Evolutionary conservation across 92 coral and sea anemone genomes (phyloP), one percentile per base, ranked within the genome.

Genomic region (Epizoanthus scotinus): DNA sequence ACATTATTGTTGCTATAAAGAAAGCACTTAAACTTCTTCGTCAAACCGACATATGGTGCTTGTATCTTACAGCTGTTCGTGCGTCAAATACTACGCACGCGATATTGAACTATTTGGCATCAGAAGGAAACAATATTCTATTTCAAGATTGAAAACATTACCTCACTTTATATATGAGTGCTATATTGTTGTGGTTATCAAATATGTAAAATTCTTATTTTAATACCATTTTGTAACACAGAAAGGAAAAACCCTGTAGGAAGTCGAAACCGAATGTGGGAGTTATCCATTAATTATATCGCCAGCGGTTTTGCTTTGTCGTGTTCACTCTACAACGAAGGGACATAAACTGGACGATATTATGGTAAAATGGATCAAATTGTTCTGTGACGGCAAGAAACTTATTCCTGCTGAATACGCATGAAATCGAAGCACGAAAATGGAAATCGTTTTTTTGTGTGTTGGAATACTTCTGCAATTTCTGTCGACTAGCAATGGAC

Each of bases 21-120:
- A 21, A 21, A 9, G 36, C 12, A 12, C 26, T n/a, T n/a, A n/a
- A n/a, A n/a, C n/a, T 12, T 22, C 40, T 63, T 5, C 10, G 42
- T 26, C 19, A 10, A 19, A 28, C 26, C 36, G 10, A 25, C 19
- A 24, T 24, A 12, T 63, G 28, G 36, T 28, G 26, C 25, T 17
- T 63, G 28, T 28, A 25, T 21, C 31, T 14, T 63, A 5, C 19
- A 61, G 13, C 24, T 8, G 26, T n/a, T 28, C 31, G 49, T 75
- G 81, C 68, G 81, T 75, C 67, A 75, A 21, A 58, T 20, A 25
- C 17, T 38, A 75, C 81, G 58, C 21, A 75, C 81, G 58, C 17
- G 44, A 34, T 73, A 29, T 12, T 74, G 47, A 8, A 2, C 40
- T 54, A 19, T 26, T 55, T 73, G 49, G 27, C 19, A 25, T n/a